phyloP scores from a whole-genome alignment of 2,113 vertebrate species.

The Antechinus stuartii region DNA sequence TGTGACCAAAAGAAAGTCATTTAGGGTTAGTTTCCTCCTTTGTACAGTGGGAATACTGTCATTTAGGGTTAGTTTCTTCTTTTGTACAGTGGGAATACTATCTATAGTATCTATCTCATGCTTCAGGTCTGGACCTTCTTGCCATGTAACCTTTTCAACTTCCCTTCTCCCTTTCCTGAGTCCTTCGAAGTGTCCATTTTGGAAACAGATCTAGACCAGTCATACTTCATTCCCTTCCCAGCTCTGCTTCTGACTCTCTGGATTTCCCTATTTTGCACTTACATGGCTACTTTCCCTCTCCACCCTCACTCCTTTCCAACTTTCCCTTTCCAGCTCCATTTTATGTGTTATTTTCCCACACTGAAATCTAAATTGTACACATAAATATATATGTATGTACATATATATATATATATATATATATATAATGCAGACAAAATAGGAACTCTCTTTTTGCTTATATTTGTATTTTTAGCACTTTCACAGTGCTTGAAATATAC shows the following conservation, averaged over 20 bases:
- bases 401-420: too few relatives aligned
- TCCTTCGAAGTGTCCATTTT: background rate
- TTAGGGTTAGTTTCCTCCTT: background rate
- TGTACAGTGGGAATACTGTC: background rate
- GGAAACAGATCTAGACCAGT: background rate
- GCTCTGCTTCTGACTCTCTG: background rate
- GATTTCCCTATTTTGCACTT: background rate
- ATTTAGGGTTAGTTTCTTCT: too few relatives aligned
- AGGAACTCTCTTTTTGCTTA: background rate
- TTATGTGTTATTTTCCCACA: background rate
- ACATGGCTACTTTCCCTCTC: background rate
- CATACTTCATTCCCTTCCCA: background rate
- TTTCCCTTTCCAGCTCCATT: too few relatives aligned
- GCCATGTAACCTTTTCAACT: background rate
- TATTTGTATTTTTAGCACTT: background rate
- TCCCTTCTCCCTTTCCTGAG: background rate
- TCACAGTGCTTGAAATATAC: background rate
- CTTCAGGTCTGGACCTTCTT: background rate
- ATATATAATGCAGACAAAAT: background rate
- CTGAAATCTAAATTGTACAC: background rate
- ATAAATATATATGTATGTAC: too few relatives aligned
- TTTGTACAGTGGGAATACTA: too few relatives aligned
- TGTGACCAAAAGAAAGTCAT: background rate
- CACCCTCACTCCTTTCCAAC: background rate
- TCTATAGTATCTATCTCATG: background rate